phyloP scores from a whole-genome alignment of 2,888 invertebrate genomes.

The Phorcus lineatus region DNA sequence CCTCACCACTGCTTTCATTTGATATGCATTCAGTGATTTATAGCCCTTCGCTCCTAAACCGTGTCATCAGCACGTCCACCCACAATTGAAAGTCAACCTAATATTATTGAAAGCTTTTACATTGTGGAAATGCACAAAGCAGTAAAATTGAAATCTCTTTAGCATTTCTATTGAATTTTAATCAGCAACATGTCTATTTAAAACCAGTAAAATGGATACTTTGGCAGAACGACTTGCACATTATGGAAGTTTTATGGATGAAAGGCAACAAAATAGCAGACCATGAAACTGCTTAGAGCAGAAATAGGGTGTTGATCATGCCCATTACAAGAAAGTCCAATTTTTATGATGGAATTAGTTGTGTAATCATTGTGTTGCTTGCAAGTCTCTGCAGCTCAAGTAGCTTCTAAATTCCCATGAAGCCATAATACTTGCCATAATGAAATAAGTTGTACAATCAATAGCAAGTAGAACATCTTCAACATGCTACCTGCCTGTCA shows the following conservation, averaged over 20 bases:
- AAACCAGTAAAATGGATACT: background rate
- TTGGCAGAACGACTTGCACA: background rate
- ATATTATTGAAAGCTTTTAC: background rate
- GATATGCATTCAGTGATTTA: background rate
- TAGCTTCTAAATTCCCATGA: no score
- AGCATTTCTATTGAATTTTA: slow-evolving; percentile 11
- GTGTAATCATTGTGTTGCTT: no score
- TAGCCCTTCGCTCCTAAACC: background rate
- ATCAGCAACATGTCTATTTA: slow-evolving; percentile 10
- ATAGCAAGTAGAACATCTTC: no score
- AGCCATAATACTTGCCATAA: no score
- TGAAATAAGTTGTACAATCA: no score
- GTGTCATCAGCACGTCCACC: background rate
- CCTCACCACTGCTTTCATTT: background rate
- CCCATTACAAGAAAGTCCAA: no score
- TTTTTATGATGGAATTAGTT: no score
- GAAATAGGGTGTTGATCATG: no score
- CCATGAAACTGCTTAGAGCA: no score
- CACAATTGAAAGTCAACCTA: background rate
- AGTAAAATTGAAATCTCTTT: background rate
- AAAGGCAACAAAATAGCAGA: background rate
- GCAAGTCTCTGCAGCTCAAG: no score
- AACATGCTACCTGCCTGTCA: no score
- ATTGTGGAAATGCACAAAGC: background rate
- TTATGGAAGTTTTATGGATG: slow-evolving; percentile 8